Percentiles rank a stretch among this genome's conserved stretches.
Conservation (phyloP, 2,113 vertebrate genomes). For the Eurystomus gularis region DNA sequence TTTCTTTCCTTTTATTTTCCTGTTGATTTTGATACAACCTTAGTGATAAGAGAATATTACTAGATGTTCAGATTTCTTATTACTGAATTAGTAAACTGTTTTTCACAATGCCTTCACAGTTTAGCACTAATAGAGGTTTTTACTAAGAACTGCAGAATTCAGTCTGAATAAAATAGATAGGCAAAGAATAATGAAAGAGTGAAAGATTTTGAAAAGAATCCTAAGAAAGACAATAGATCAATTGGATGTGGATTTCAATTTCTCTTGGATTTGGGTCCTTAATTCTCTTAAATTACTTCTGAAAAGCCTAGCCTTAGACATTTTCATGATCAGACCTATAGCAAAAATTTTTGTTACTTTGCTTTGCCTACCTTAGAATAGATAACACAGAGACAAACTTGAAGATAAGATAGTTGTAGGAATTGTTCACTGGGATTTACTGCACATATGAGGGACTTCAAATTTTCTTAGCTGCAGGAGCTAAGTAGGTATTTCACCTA, state of each 20-base stretch:
- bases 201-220: not conserved
- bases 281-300: not conserved
- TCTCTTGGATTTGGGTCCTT: not conserved
- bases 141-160: not conserved
- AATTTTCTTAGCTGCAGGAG: not conserved
- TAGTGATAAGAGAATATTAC: not conserved
- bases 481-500: not conserved
- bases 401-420: not conserved
- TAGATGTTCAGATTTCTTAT: not conserved
- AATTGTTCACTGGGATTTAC: not conserved
- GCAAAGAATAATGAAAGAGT: not conserved
- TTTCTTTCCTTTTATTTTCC: not conserved
- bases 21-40: not conserved
- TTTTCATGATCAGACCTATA: not conserved
- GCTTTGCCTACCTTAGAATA: not conserved
- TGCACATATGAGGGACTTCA: not conserved
- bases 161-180: not conserved
- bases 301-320: not conserved
- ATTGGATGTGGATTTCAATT: not conserved
- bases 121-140: not conserved
- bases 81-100: not conserved
- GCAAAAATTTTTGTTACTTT: not conserved
- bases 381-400: not conserved
- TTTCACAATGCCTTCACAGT: not conserved
- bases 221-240: not conserved